phyloP scores from a whole-genome alignment of 2,113 vertebrate species.

The Speoplatyrhinus poulsoni region DNA sequence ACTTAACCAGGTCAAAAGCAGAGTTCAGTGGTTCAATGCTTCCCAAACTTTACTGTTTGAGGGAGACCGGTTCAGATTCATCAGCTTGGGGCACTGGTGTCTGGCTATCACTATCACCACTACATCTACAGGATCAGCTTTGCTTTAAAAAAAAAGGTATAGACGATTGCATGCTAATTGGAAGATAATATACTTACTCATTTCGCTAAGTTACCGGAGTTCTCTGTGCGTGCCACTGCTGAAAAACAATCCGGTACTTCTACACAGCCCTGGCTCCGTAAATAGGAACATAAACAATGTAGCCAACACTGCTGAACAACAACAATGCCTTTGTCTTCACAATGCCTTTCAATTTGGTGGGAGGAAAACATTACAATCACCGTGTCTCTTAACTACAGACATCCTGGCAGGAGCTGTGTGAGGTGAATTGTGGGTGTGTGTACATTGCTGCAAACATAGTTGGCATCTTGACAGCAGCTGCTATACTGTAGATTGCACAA shows the following conservation, averaged over 20 bases:
- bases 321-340: no score
- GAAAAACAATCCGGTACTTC: no score
- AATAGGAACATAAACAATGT: no score
- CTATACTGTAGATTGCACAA: conserved; percentile 42
- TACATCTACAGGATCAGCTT: not conserved
- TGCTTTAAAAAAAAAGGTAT: no score
- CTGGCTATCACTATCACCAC: not conserved
- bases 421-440: conserved; percentile 21
- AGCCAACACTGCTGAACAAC: no score
- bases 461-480: conserved; percentile 12
- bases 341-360: no score
- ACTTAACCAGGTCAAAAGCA: conserved; percentile 39
- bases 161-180: no score
- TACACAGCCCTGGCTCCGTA: no score
- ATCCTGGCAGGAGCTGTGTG: conserved; percentile 1
- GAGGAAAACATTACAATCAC: no score
- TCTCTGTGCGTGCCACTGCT: no score
- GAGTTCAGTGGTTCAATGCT: conserved; percentile 29
- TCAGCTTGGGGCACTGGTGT: not conserved
- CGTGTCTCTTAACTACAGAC: not conserved
- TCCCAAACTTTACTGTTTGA: not conserved
- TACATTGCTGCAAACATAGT: conserved; percentile 16
- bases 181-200: no score
- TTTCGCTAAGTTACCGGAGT: no score
- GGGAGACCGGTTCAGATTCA: not conserved